Evolutionary conservation across 2,113 vertebrate species (phyloP), one percentile per base, ranked within the genome.

Genomic region (Lasiurus cinereus): DNA sequence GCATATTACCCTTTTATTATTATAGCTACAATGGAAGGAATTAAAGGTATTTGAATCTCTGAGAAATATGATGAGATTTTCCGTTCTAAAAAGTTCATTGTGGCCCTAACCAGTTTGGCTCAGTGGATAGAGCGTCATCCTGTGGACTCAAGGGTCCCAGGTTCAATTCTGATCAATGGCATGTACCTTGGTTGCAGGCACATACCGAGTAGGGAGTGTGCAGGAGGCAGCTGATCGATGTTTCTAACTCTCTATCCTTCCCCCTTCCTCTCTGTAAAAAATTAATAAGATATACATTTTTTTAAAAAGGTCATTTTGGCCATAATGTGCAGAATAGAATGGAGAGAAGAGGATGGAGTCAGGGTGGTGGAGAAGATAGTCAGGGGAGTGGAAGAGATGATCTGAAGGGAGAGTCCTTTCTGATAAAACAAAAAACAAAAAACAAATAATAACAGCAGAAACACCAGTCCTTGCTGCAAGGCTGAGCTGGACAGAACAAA

Each of bases 41-140:
- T 36, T 1, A 16, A 62, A 70, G 73, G 21, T 24, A 43, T 83
- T 46, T 56, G 70, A 95, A 64, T 27, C 12, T 31, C 82, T 29
- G 70, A 84, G 67, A 94, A 83, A 56, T 70, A 19, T 14, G 27
- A 94, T 56, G 33, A 24, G 56, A 72, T 82, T 88, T 92, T 56
- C 43, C 88, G 33, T 67, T 31, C 48, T 77, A 29, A 90, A 50
- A 70, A 50, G 50, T 29, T 39, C 29, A 22, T 87, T 77, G 78
- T 70, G 50, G 66, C 56, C 29, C 48, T 50, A 50, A 50, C 48
- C 9, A 13, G 48, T 50, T 50, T 50, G 48, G 48, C 48, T 50
- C 12, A 50, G 48, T 50, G 48, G 48, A 50, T 50, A 50, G 12
- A 50, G 48, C 48, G 2, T 48, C 48, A 48, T 3, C 48, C 48